Conservation (phyloP, 2,888 invertebrate genomes). For the Perizoma affinitatum region DNA sequence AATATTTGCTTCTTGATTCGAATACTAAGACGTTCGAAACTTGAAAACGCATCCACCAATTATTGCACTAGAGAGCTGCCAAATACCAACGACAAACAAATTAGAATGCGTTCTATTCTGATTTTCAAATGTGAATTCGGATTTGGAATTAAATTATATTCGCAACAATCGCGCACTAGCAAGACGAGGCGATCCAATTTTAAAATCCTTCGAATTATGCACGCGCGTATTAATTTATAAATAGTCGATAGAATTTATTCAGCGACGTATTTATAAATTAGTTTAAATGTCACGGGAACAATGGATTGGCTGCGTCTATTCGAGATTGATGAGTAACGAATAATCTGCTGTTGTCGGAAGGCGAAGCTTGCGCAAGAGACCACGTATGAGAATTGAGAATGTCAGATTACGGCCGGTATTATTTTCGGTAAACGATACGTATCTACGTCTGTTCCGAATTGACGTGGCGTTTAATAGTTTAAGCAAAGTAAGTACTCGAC, state of each 20-base stretch:
- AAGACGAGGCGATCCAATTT: conserved; percentile 49
- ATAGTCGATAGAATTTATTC: conserved; percentile 66
- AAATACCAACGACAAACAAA: conserved; percentile 76
- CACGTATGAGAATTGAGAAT: conserved; percentile 69
- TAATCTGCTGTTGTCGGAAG: conserved; percentile 73
- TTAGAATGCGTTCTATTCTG: conserved; percentile 76
- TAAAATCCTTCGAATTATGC: conserved; percentile 56
- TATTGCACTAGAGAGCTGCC: conserved; percentile 70
- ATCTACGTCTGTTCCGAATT: conserved; percentile 70
- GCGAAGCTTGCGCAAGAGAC: conserved; percentile 67
- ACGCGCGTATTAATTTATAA: conserved; percentile 63
- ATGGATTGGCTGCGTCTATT: conserved; percentile 76
- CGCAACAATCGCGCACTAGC: conserved; percentile 42
- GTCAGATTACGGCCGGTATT: conserved; percentile 75
- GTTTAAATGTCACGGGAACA: conserved; percentile 81
- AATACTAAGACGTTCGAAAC: conserved; percentile 74
- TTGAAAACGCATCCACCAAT: conserved; percentile 72
- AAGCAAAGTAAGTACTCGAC: conserved; percentile 62
- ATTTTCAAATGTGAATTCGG: conserved; percentile 61
- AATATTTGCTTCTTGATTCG: conserved; percentile 76
- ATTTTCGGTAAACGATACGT: conserved; percentile 79
- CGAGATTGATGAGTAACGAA: conserved; percentile 79
- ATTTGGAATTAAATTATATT: conserved; percentile 58
- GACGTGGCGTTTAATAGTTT: conserved; percentile 75
- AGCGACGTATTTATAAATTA: conserved; percentile 76